Evolutionary conservation across 2,888 invertebrate genomes (phyloP).

Genomic region (Pollenia griseotomentosa): DNA sequence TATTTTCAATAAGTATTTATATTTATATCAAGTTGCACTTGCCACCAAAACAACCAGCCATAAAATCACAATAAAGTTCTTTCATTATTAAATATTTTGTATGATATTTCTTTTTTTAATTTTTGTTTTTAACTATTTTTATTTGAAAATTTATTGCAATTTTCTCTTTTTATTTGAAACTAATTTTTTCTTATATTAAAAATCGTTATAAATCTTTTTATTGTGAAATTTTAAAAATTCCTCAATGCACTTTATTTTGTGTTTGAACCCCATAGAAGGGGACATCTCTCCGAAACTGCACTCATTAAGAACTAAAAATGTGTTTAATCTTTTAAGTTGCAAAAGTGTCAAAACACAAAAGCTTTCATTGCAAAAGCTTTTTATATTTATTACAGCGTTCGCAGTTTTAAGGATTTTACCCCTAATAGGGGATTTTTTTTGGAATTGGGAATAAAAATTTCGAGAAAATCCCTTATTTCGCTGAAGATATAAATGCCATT

Average conservation of each 20-base stretch:
- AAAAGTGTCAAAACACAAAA: conserved; percentile 11
- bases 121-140: conserved; percentile 35
- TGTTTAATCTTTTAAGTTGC: not conserved
- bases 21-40: conserved; percentile 75
- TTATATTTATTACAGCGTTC: not conserved
- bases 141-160: not conserved
- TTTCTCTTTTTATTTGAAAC: conserved; percentile 8
- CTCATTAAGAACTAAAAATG: conserved; percentile 54
- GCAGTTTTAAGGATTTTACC: conserved; percentile 15
- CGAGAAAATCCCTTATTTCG: no score
- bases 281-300: conserved; percentile 32
- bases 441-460: no score
- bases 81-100: conserved; percentile 80
- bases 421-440: not conserved
- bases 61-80: conserved; percentile 85
- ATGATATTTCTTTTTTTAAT: conserved; percentile 68
- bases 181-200: conserved; percentile 26
- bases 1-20: not conserved
- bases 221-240: conserved; percentile 36
- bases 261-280: conserved; percentile 28
- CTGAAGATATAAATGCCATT: no score
- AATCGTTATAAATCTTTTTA: not conserved
- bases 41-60: conserved; percentile 87
- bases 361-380: conserved; percentile 41
- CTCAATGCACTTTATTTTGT: conserved; percentile 38